A percentile compares a stretch with the other conserved stretches of the same genome.
Conservation (phyloP, 30 jellyfish, hydroid and myxozoan species). For the Hydractinia symbiolongicarpus region DNA sequence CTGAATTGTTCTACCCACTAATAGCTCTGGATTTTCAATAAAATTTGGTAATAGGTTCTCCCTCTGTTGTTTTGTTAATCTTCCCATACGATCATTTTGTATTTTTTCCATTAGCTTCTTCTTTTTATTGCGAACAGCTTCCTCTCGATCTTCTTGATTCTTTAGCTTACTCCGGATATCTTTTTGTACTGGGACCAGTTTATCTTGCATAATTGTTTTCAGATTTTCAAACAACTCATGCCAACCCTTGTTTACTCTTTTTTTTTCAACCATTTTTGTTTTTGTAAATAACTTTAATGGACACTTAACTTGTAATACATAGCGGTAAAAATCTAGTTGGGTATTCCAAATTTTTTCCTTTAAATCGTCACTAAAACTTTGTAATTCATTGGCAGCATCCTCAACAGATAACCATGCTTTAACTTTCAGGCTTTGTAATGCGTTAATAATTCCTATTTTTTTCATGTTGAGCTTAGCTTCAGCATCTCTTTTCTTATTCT, state of each 20-base stretch:
- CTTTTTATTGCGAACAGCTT: neutral
- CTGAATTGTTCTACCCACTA: neutral
- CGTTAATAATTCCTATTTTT: too few species aligned
- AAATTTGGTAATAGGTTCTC: neutral
- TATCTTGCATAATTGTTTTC: neutral
- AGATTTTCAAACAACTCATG: slow-evolving; percentile 5
- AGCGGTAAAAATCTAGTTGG: neutral
- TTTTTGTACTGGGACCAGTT: fast-evolving
- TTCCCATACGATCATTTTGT: neutral
- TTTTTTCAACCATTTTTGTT: neutral
- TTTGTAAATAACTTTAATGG: neutral
- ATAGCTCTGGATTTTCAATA: neutral
- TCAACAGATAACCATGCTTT: too few species aligned
- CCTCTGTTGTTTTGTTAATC: neutral
- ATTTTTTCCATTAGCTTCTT: neutral
- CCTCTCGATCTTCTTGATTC: neutral
- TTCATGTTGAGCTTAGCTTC: too few species aligned
- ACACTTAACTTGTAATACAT: neutral
- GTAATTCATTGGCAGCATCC: too few species aligned
- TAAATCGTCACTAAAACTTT: neutral
- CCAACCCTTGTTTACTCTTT: neutral
- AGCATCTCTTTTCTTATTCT: too few species aligned
- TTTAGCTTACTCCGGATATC: neutral
- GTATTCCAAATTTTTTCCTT: neutral
- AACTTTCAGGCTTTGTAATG: too few species aligned